Evolutionary conservation across 2,113 vertebrate genomes (phyloP).

Genomic region (Indicator maculatus): DNA sequence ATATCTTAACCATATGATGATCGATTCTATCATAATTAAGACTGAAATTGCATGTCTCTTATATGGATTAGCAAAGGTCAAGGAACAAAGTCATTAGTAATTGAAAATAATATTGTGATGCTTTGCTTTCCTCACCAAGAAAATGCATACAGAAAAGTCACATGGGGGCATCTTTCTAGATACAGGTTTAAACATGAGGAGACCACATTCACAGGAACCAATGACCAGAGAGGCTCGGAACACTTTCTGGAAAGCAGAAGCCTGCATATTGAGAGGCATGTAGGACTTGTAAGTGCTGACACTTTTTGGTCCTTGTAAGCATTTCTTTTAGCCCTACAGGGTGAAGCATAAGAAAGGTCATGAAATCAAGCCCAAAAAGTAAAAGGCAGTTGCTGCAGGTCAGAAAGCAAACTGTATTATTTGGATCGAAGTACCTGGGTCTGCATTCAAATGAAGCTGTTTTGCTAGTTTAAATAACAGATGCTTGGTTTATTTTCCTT

Average conservation of each 20-base stretch:
- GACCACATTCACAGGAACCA: background rate
- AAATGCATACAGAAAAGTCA: background rate
- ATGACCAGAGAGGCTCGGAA: background rate
- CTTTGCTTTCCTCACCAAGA: background rate
- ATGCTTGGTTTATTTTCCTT: background rate
- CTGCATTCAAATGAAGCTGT: background rate
- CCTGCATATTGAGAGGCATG: background rate
- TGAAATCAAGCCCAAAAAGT: background rate
- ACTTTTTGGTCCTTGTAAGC: background rate
- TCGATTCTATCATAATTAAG: background rate
- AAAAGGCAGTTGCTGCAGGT: background rate
- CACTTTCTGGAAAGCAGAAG: background rate
- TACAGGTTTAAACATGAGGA: background rate
- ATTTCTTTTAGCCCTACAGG: background rate
- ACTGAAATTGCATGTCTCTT: background rate
- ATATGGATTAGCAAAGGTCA: background rate
- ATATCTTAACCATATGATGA: background rate
- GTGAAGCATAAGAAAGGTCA: background rate
- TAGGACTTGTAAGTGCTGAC: background rate
- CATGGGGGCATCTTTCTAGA: background rate
- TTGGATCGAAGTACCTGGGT: background rate
- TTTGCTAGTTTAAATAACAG: background rate
- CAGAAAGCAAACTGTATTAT: background rate
- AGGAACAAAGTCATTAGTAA: background rate
- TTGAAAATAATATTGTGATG: background rate